Base-by-base conservation (phyloP, 1,140 invertebrate genomes). In the Harpegnathos saltator region DNA sequence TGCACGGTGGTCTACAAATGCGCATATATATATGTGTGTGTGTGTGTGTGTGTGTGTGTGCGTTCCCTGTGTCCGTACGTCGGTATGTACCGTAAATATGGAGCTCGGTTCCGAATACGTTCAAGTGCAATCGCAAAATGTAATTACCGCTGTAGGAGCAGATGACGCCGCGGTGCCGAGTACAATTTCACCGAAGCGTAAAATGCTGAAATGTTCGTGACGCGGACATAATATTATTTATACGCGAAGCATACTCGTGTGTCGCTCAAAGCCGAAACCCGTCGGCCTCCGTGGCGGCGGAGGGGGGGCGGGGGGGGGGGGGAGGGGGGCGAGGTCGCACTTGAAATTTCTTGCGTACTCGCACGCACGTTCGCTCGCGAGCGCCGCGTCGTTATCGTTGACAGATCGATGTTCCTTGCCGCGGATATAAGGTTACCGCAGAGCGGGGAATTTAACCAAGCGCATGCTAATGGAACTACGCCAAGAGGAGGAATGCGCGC, bases 191-290 rank as follows among this genome's bases (percentile, higher is more conserved):
- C 17, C 54, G 26, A 74, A 50, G 29, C 52, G 54, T 69, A 69
- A 80, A 87, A 87, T 56, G 56, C 44, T 71, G 63, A 75, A 84
- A 84, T 63, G 73, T 50, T 72, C 61, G 85, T 72, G 73, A 86
- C 73, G 68, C 80, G 72, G 62, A 66, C 71, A 50, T 61, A 78
- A 75, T 68, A 84, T 80, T 74, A 83, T 88, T 87, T 87, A 84
- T 81, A 74, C 74, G 85, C 29, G n/a, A 44, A 62, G 66, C 58
- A 80, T 52, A 74, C 58, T 72, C 17, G 50, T 75, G 86, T 84
- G 50, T 29, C 44, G 29, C 29, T 56, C 54, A 65, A 50, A 66
- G 58, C 68, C 54, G 59, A 33, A 1, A 72, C 26, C n/a, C 24
- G 59, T 22, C 54, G 62, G 24, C 38, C 58, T 73, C 74, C 81